Evolutionary conservation across 2,113 vertebrate genomes (phyloP).

Genomic region (Pedionomus torquatus): DNA sequence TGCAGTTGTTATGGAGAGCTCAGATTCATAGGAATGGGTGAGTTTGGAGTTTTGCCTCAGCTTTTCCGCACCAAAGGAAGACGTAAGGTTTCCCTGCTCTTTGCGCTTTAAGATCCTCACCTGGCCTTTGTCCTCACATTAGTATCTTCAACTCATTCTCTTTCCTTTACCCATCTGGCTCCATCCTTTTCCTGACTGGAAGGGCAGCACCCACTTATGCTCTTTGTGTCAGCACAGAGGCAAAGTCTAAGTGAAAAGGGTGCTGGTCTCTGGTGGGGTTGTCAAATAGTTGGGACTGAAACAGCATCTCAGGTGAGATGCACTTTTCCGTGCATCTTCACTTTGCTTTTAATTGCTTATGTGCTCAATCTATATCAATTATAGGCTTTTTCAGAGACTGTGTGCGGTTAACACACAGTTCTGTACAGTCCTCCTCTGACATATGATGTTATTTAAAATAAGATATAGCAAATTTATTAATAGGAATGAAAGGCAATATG

Average conservation of each 20-base stretch:
- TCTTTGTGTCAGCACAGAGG: background rate
- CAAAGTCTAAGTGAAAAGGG: background rate
- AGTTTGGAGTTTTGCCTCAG: background rate
- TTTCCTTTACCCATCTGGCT: background rate
- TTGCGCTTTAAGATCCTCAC: background rate
- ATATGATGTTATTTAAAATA: background rate
- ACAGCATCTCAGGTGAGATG: background rate
- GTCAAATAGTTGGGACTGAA: background rate
- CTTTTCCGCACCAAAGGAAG: background rate
- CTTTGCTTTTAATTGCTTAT: background rate
- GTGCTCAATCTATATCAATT: background rate
- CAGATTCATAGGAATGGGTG: background rate
- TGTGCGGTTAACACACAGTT: background rate
- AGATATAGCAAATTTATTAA: background rate
- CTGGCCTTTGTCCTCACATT: background rate
- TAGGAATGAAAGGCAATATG: background rate
- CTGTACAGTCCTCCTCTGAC: background rate
- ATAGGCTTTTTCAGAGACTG: background rate
- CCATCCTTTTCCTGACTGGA: background rate
- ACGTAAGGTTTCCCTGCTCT: background rate
- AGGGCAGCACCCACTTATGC: background rate
- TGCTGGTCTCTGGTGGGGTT: background rate
- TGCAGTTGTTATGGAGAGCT: background rate
- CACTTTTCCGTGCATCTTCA: background rate
- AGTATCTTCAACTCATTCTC: background rate